phyloP scores from a whole-genome alignment of 2,888 invertebrate species.

The Meteorus cinctellus region DNA sequence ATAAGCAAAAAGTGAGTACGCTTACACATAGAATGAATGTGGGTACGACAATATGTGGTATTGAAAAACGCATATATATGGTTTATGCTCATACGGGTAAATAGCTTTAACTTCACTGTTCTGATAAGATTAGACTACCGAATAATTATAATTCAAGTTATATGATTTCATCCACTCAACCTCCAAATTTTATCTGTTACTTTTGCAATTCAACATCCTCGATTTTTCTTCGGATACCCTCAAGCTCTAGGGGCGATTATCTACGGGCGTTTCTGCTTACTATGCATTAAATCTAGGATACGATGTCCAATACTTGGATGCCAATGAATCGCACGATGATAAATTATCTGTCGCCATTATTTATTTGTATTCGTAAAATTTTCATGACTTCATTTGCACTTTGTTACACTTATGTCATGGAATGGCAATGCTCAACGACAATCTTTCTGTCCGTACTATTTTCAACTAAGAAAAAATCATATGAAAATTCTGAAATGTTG shows the following conservation, averaged over 20 bases:
- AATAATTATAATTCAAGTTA: not conserved
- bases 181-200: not conserved
- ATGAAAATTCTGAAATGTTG: too few species aligned
- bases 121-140: not conserved
- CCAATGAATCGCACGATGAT: not conserved
- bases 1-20: not conserved
- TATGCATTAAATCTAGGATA: not conserved
- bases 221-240: not conserved
- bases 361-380: too few species aligned
- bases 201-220: not conserved
- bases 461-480: too few species aligned
- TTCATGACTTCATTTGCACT: too few species aligned
- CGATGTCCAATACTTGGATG: not conserved
- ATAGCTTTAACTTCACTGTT: not conserved
- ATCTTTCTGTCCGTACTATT: too few species aligned
- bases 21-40: not conserved
- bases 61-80: not conserved
- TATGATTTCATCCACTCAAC: not conserved
- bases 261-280: not conserved
- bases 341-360: too few species aligned
- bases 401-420: too few species aligned
- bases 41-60: not conserved
- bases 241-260: not conserved
- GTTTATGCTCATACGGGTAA: not conserved
- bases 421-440: too few species aligned